A percentile compares a stretch with the other conserved stretches of the same genome.
phyloP scores from a whole-genome alignment of 2,113 vertebrate species.

The Pachypanchax playfairii region DNA sequence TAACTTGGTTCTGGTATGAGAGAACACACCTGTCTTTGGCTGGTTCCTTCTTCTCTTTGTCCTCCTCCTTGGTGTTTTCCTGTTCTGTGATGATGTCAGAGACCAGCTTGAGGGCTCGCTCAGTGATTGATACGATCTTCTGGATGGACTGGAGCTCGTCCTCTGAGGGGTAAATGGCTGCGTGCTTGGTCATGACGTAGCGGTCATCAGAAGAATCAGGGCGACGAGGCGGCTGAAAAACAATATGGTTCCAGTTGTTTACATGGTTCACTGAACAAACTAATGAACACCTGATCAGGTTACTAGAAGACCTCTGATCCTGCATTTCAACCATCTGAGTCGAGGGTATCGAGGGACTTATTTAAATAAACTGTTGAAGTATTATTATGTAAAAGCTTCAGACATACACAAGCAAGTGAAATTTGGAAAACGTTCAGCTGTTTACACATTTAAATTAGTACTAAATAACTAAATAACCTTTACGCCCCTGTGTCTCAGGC shows the following conservation, averaged over 20 bases:
- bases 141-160: slow-evolving; percentile 97
- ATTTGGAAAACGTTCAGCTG: too few relatives aligned
- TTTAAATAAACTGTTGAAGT: too few relatives aligned
- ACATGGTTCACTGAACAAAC: too few relatives aligned
- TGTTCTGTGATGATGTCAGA: slow-evolving; percentile 94
- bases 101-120: slow-evolving; percentile 96
- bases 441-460: too few relatives aligned
- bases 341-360: too few relatives aligned
- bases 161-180: slow-evolving; percentile 95
- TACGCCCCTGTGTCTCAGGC: too few relatives aligned
- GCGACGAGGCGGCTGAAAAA: slow-evolving; percentile 88
- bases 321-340: slow-evolving; percentile 32
- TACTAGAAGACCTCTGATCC: not conserved
- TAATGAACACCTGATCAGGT: too few relatives aligned
- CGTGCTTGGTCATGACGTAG: slow-evolving; percentile 98
- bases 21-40: slow-evolving; percentile 86
- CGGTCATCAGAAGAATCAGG: slow-evolving; percentile 97
- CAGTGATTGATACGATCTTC: slow-evolving; percentile 98
- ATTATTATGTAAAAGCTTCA: too few relatives aligned
- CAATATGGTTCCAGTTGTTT: too few relatives aligned
- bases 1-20: too few relatives aligned
- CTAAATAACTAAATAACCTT: too few relatives aligned
- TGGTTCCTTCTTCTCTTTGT: slow-evolving; percentile 91
- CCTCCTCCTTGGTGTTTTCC: slow-evolving; percentile 90
- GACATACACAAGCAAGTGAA: too few relatives aligned